A percentile compares a stretch with the other conserved stretches of the same genome.
Evolutionary conservation across 1,140 invertebrate species (phyloP).

Genomic region (Choristoneura fumiferana): DNA sequence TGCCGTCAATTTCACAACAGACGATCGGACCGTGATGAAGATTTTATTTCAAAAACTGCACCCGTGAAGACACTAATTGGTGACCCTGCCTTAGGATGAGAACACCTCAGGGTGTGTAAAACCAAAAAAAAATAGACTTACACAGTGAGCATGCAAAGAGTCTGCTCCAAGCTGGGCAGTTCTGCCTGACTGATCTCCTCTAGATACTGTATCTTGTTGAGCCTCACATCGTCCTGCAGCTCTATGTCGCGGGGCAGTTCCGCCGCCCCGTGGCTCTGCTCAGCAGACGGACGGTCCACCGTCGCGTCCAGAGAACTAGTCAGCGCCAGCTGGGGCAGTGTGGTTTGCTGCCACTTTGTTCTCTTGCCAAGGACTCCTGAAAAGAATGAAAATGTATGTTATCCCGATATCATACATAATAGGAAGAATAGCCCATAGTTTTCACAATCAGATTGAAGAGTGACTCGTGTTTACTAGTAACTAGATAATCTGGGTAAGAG

Average conservation of each 20-base stretch:
- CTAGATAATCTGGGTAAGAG: too few relatives aligned
- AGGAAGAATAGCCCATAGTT: too few relatives aligned
- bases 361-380: slow-evolving; percentile 90
- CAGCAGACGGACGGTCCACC: slow-evolving; percentile 61
- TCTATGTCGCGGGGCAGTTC: slow-evolving; percentile 82
- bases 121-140: slow-evolving; percentile 73
- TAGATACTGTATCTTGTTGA: slow-evolving; percentile 87
- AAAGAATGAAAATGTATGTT: slow-evolving; percentile 23
- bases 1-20: too few relatives aligned
- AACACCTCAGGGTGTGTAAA: too few relatives aligned
- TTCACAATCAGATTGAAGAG: too few relatives aligned
- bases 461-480: too few relatives aligned
- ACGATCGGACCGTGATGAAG: too few relatives aligned
- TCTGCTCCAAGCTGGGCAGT: slow-evolving; percentile 88
- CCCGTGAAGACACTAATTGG: too few relatives aligned
- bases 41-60: too few relatives aligned
- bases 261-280: slow-evolving; percentile 65
- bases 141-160: slow-evolving; percentile 84
- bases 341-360: slow-evolving; percentile 91
- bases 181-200: slow-evolving; percentile 79
- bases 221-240: slow-evolving; percentile 90
- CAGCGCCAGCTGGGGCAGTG: slow-evolving; percentile 89
- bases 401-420: too few relatives aligned
- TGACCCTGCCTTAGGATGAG: too few relatives aligned
- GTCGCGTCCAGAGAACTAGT: slow-evolving; percentile 78